Evolutionary conservation across 2,113 vertebrate species (phyloP).

Genomic region (Apteryx owenii): DNA sequence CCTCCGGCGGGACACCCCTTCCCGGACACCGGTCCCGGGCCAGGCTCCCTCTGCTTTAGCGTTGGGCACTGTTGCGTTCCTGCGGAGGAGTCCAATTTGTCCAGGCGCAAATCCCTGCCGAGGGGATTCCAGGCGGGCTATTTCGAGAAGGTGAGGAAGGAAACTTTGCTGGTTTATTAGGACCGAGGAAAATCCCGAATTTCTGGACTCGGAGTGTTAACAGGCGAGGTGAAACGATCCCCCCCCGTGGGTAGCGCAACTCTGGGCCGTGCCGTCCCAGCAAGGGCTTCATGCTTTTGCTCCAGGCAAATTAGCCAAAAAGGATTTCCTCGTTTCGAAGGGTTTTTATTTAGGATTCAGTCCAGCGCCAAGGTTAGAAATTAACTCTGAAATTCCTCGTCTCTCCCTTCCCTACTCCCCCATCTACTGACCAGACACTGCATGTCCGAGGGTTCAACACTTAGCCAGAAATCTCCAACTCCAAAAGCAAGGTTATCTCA

Average conservation of each 20-base stretch:
- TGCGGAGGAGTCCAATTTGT: not conserved
- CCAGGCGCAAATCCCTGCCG: not conserved
- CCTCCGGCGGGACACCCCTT: fast-evolving
- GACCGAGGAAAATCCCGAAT: not conserved
- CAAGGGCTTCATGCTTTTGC: fast-evolving
- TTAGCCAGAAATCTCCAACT: not conserved
- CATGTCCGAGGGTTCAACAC: not conserved
- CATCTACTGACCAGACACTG: not conserved
- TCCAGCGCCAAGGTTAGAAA: fast-evolving
- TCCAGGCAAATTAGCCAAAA: not conserved
- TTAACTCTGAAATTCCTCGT: not conserved
- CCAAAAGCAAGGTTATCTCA: not conserved
- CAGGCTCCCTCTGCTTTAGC: not conserved
- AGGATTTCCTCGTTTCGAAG: not conserved
- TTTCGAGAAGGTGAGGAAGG: not conserved
- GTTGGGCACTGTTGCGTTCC: not conserved
- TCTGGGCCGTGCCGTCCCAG: not conserved
- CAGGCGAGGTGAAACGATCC: not conserved
- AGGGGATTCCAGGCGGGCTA: not conserved
- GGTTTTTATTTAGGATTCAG: not conserved
- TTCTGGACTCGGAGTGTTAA: not conserved
- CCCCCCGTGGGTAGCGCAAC: not conserved
- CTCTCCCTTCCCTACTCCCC: not conserved
- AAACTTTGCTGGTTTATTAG: not conserved
- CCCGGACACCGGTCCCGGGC: too few species aligned